Percentiles rank a stretch among this genome's conserved stretches.
Conservation (phyloP, 2,113 vertebrate genomes). For the human region DNA sequence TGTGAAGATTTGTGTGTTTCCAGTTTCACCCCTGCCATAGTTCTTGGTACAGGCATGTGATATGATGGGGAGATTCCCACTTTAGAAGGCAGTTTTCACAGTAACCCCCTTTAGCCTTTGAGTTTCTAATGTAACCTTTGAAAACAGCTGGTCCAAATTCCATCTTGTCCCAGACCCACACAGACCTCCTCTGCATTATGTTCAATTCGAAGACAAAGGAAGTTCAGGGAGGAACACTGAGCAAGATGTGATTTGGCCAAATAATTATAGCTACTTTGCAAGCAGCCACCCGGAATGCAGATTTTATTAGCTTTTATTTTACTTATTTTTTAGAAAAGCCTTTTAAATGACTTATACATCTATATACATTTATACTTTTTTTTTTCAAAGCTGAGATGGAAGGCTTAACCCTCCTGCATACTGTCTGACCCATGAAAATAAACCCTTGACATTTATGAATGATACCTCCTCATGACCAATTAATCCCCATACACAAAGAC, state of each 20-base stretch:
- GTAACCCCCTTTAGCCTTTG: neutral
- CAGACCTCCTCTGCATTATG: slow-evolving; percentile 38
- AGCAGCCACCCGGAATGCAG: neutral
- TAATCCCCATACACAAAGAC: neutral
- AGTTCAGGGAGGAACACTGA: neutral
- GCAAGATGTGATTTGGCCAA: neutral
- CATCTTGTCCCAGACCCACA: slow-evolving; percentile 43
- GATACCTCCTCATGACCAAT: neutral
- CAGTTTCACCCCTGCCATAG: neutral
- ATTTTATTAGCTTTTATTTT: slow-evolving; percentile 26
- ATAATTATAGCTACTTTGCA: slow-evolving; percentile 10
- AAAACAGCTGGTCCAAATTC: slow-evolving; percentile 54
- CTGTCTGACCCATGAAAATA: neutral
- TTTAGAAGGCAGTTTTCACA: neutral
- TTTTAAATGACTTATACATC: slow-evolving; percentile 12
- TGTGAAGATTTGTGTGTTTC: neutral
- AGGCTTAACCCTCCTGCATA: neutral
- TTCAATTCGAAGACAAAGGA: slow-evolving; percentile 39
- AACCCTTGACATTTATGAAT: neutral
- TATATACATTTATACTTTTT: neutral
- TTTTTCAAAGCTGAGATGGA: neutral
- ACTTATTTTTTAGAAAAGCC: neutral
- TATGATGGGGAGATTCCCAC: neutral
- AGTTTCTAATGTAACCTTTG: slow-evolving; percentile 58
- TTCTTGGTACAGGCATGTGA: neutral